Evolutionary conservation across 2,797 vertebrate genomes (phyloP).

Genomic region (Triplophysa bombifrons): DNA sequence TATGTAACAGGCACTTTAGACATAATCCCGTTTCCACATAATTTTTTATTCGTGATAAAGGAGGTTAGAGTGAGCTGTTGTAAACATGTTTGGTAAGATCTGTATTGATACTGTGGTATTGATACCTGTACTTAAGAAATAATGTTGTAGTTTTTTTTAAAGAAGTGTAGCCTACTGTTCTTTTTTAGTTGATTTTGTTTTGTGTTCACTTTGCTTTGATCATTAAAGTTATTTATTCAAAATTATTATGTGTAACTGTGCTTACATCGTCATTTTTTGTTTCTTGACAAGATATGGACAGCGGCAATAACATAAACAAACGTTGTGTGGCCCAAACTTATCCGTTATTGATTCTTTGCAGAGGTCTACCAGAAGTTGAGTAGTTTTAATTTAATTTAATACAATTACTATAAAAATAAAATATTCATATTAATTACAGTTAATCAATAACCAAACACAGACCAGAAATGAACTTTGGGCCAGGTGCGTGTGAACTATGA

Average conservation of each 20-base stretch:
- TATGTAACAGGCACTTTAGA: slow-evolving; percentile 43
- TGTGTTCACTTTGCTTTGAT: slow-evolving; percentile 53
- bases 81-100: slow-evolving; percentile 44
- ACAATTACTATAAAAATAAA: no score
- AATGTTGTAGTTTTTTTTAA: background rate
- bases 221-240: slow-evolving; percentile 56
- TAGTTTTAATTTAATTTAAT: no score
- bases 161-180: background rate
- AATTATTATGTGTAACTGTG: slow-evolving; percentile 53
- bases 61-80: background rate
- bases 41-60: slow-evolving; percentile 22
- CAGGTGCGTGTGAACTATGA: slow-evolving; percentile 35
- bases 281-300: background rate
- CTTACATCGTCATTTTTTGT: background rate
- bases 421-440: no score
- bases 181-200: slow-evolving; percentile 57
- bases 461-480: no score
- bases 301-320: no score
- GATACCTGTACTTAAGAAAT: background rate
- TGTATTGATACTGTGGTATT: slow-evolving; percentile 19
- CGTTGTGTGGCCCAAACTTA: no score
- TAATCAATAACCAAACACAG: no score
- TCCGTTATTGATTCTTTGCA: no score
- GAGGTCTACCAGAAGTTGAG: no score
- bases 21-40: background rate